Evolutionary conservation across 2,113 vertebrate genomes (phyloP), one percentile per base, ranked within the genome.

Genomic region (Trichomycterus rosablanca): DNA sequence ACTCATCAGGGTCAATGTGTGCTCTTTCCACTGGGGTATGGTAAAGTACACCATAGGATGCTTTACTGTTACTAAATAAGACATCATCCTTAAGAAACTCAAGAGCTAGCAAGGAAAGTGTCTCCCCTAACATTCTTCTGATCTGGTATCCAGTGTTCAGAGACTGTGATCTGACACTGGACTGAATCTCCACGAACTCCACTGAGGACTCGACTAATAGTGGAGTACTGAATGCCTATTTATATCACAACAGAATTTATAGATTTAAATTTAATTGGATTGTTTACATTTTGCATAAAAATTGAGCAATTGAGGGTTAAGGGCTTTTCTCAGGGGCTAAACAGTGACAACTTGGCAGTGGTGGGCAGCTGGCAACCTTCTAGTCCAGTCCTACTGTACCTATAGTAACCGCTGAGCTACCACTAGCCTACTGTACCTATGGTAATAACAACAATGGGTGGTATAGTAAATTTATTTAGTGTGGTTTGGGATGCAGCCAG

Each of bases 61-160:
- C 16, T 40, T 50, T 11, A 42, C 23, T 12, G 11, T n/a, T 28
- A 51, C 40, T 66, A 8, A 44, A 32, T 58, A 66, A 66, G 9
- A 32, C 5, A 14, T 32, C 12, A 58, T 58, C 26, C 39, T 10
- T 45, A 42, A 32, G 30, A 20, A 45, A 26, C 5, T 22, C 35
- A 18, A 59, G 42, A 32, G 16, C 24, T 42, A 32, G 23, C 8
- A 23, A 11, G 18, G 12, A 20, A 11, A 1, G 14, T 34, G 15
- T 51, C 18, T 58, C 44, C 11, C 26, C 57, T n/a, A 5, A 45
- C 30, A 46, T 12, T 22, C 14, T 22, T 48, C 16, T 14, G 7
- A 7, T 56, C 23, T 32, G 24, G 7, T 39, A 37, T 60, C 40
- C 8, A 37, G 43, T 28, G 12, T 39, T 23, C 5, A 55, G 32